phyloP scores from a whole-genome alignment of 2,888 invertebrate species.

The Drosophila pseudotakahashii region DNA sequence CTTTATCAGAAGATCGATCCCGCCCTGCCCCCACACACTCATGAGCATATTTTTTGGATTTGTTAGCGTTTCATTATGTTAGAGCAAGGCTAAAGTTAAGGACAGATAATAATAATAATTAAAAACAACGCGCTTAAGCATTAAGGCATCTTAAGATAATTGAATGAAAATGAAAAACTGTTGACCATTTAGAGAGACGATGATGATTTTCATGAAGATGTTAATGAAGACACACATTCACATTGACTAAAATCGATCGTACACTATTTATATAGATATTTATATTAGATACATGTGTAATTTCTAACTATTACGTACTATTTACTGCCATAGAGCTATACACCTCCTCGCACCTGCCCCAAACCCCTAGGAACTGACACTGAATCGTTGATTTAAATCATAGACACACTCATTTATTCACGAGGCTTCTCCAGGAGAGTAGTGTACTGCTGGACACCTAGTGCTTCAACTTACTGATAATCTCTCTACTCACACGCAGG shows the following conservation, averaged over 20 bases:
- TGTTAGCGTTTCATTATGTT: slow-evolving; percentile 65
- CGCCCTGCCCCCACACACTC: not conserved
- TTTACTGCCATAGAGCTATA: slow-evolving; percentile 78
- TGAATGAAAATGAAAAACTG: slow-evolving; percentile 38
- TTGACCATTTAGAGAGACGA: slow-evolving; percentile 67
- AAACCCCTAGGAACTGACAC: slow-evolving; percentile 38
- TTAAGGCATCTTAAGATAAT: slow-evolving; percentile 40
- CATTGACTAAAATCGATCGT: slow-evolving; percentile 56
- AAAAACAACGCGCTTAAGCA: slow-evolving; percentile 31
- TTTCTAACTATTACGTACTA: slow-evolving; percentile 68
- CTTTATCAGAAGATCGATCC: slow-evolving; percentile 3
- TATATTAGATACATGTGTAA: slow-evolving; percentile 66
- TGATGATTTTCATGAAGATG: slow-evolving; percentile 29
- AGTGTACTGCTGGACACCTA: slow-evolving; percentile 23
- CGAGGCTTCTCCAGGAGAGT: slow-evolving; percentile 35
- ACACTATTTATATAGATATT: slow-evolving; percentile 70
- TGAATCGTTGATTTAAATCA: slow-evolving; percentile 22
- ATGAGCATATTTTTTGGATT: slow-evolving; percentile 52
- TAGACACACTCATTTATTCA: slow-evolving; percentile 11
- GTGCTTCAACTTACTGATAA: slow-evolving; percentile 33
- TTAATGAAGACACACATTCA: slow-evolving; percentile 51
- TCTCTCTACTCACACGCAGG: slow-evolving; percentile 58
- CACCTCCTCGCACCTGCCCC: slow-evolving; percentile 61
- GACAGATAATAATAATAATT: slow-evolving; percentile 30
- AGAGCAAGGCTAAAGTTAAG: slow-evolving; percentile 44